These are phyloP conservation scores for Catocala fraxini DNA, from an alignment of 2,888 invertebrate genomes.

Conservation along the genomic window DNA sequence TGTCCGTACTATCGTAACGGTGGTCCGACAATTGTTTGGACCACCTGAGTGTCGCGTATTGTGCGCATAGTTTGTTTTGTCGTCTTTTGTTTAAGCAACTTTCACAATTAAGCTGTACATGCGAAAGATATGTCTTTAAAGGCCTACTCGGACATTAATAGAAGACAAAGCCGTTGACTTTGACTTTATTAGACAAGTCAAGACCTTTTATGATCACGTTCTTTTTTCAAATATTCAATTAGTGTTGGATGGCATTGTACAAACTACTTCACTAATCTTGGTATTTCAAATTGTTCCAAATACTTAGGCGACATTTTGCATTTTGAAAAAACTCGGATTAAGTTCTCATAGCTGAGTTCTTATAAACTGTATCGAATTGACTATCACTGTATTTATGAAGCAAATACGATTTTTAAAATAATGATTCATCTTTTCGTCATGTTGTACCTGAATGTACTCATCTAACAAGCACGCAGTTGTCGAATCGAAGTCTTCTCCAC, in stretches of 20 bases:
- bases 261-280: too few species aligned
- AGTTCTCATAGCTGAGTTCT: too few species aligned
- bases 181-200: slow-evolving; percentile 27
- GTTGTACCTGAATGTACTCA: slow-evolving; percentile 19
- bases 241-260: slow-evolving; percentile 32
- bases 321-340: too few species aligned
- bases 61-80: slow-evolving; percentile 54
- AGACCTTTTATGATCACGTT: slow-evolving; percentile 25
- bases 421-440: slow-evolving; percentile 7
- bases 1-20: slow-evolving; percentile 66
- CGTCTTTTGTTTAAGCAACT: slow-evolving; percentile 77
- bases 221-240: slow-evolving; percentile 27
- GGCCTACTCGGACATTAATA: slow-evolving; percentile 32
- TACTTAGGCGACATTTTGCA: too few species aligned
- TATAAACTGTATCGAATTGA: too few species aligned
- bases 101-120: slow-evolving; percentile 78
- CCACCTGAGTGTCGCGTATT: slow-evolving; percentile 69
- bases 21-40: slow-evolving; percentile 70
- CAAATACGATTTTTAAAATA: too few species aligned
- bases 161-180: slow-evolving; percentile 36
- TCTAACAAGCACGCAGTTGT: slow-evolving; percentile 26
- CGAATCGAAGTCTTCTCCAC: slow-evolving; percentile 32
- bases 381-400: too few species aligned
- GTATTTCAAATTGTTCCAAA: too few species aligned
- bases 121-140: slow-evolving; percentile 57